Evolutionary conservation across 1,140 invertebrate species (phyloP), one percentile per base, ranked within the genome.

Genomic region (Calephelis virginiensis): DNA sequence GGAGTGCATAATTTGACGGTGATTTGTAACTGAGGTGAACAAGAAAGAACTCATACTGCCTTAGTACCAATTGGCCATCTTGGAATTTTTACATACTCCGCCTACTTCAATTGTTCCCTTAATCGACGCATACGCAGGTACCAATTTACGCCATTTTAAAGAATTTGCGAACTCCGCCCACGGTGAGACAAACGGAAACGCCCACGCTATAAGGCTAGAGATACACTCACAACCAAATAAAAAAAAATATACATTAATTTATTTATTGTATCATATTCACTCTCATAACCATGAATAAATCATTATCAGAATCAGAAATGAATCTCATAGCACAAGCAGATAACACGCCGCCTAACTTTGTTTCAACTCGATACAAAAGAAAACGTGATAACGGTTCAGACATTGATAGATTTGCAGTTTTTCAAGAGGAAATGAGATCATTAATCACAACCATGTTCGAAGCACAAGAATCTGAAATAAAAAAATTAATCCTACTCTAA

Each of bases 81-180:
- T 13, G 12, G n/a, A 13, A 49, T 13, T 7, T 49, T 3, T 14
- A 50, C 12, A 0, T 50, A 17, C 49, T 50, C 8, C 49, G 13
- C 13, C 13, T 50, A 50, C 14, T 50, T 50, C 17, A n/a, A 9
- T 50, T 50, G 49, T 50, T 8, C 49, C 17, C 49, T n/a, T n/a
- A 50, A 2, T 2, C 13, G 0, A 5, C 13, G 49, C 49, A 50
- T 14, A 50, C 13, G 49, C 49, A 50, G 12, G 49, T 50, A 50
- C n/a, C 14, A 17, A 45, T 50, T 50, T 50, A 50, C 49, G n/a
- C 49, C 49, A 50, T 50, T 17, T 50, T 14, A 14, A 50, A 50
- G 14, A 50, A n/a, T n/a, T n/a, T n/a, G n/a, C n/a, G n/a, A n/a
- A n/a, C n/a, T n/a, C n/a, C n/a, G n/a, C n/a, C n/a, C 14, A 13